A percentile compares a stretch with the other conserved stretches of the same genome.
These are phyloP conservation scores for Moxostoma hubbsi DNA, from an alignment of 2,797 vertebrate species.

Conservation along the genomic window DNA sequence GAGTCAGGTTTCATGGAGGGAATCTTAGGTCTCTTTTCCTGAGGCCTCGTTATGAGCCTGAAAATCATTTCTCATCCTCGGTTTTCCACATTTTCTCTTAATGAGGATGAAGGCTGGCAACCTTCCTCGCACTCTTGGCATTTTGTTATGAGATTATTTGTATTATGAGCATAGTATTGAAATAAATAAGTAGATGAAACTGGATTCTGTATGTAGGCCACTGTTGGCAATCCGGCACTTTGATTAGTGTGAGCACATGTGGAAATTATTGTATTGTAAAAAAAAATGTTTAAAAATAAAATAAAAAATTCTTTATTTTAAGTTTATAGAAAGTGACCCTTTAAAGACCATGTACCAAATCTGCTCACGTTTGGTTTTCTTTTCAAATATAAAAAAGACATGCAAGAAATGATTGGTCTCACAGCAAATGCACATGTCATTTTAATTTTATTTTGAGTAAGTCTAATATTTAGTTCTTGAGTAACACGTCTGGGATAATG, in stretches of 20 bases:
- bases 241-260: slow-evolving; percentile 65
- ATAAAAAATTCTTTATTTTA: background rate
- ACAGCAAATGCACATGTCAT: too few species aligned
- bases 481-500: background rate
- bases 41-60: slow-evolving; percentile 63
- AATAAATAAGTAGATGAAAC: slow-evolving; percentile 50
- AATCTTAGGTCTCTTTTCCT: slow-evolving; percentile 42
- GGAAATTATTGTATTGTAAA: slow-evolving; percentile 14
- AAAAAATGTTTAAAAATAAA: too few species aligned
- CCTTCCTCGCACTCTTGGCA: slow-evolving; percentile 48
- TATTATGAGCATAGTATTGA: slow-evolving; percentile 52
- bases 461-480: background rate
- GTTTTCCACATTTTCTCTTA: slow-evolving; percentile 54
- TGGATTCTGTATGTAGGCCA: slow-evolving; percentile 61
- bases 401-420: too few species aligned
- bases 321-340: background rate
- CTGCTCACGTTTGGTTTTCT: too few species aligned
- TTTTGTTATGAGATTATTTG: slow-evolving; percentile 27
- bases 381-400: too few species aligned
- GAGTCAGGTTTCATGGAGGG: slow-evolving; percentile 35
- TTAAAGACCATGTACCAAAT: too few species aligned
- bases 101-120: slow-evolving; percentile 67
- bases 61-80: slow-evolving; percentile 33
- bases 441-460: background rate
- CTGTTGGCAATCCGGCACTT: slow-evolving; percentile 69